Evolutionary conservation across 2,113 vertebrate genomes (phyloP).

Genomic region (Xenopus borealis): DNA sequence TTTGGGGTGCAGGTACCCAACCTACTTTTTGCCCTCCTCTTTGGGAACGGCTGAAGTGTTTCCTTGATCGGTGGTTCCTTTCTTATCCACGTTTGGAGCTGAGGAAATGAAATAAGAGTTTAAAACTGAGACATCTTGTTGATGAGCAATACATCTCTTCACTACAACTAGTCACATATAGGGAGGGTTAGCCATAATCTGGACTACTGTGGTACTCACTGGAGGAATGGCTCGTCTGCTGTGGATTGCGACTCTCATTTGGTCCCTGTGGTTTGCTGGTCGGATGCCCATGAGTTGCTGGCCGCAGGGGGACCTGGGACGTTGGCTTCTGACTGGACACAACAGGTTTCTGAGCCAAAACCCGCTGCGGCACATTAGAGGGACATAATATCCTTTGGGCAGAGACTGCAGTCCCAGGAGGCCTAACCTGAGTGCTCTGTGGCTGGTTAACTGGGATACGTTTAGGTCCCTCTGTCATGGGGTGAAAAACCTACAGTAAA

Average conservation of each 20-base stretch:
- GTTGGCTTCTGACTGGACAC: slow-evolving; percentile 48
- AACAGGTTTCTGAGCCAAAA: slow-evolving; percentile 55
- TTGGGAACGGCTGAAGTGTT: neutral
- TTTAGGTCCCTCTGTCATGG: slow-evolving; percentile 63
- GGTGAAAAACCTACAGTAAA: slow-evolving; percentile 52
- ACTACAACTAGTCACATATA: too few relatives aligned
- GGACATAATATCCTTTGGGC: slow-evolving; percentile 68
- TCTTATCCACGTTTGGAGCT: slow-evolving; percentile 6
- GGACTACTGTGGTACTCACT: slow-evolving; percentile 50
- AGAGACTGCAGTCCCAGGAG: slow-evolving; percentile 46
- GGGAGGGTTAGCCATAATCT: too few relatives aligned
- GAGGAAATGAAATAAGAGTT: neutral
- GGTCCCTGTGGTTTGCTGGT: slow-evolving; percentile 27
- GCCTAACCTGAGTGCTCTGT: slow-evolving; percentile 47
- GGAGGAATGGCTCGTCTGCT: slow-evolving; percentile 43
- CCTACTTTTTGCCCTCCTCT: slow-evolving; percentile 27
- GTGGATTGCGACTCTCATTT: slow-evolving; percentile 49
- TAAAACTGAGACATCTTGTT: too few relatives aligned
- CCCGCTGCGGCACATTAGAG: slow-evolving; percentile 73
- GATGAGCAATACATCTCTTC: too few relatives aligned
- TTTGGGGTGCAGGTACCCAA: neutral
- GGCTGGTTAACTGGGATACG: slow-evolving; percentile 68
- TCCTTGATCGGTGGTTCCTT: neutral
- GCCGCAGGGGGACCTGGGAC: slow-evolving; percentile 33
- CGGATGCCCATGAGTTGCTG: neutral